phyloP scores from a whole-genome alignment of 1,140 invertebrate species.

The Brachionus calyciflorus region DNA sequence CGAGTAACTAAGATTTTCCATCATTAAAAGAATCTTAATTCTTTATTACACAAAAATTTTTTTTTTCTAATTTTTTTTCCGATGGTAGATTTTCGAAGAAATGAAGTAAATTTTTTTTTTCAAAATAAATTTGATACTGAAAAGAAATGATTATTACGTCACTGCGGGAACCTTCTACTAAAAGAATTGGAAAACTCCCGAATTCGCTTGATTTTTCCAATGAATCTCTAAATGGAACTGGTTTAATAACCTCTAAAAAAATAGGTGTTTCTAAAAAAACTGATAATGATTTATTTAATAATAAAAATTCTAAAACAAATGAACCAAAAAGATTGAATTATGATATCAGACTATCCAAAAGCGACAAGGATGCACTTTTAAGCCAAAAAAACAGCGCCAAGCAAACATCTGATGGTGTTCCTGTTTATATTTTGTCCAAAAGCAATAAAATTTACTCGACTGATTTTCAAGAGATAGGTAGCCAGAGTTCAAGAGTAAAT shows the following conservation, averaged over 20 bases:
- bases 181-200: background rate
- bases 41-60: background rate
- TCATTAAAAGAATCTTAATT: no score
- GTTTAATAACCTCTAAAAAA: background rate
- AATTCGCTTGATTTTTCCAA: slow-evolving; percentile 16
- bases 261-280: background rate
- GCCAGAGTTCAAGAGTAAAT: background rate
- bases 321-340: no score
- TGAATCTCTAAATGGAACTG: slow-evolving; percentile 2
- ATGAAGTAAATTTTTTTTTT: slow-evolving; percentile 35
- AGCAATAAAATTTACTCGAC: background rate
- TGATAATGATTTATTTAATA: background rate
- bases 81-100: background rate
- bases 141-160: slow-evolving; percentile 18
- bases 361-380: background rate
- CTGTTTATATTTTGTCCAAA: slow-evolving; percentile 24
- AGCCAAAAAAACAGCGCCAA: background rate
- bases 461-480: background rate
- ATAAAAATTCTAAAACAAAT: background rate
- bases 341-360: slow-evolving; percentile 2
- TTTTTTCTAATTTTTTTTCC: slow-evolving; percentile 5
- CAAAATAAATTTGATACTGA: background rate
- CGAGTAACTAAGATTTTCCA: no score
- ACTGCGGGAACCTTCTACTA: slow-evolving; percentile 11
- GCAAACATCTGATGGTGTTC: background rate